Conservation (phyloP, 2,888 invertebrate species). For the Dolichopus griseipennis region DNA sequence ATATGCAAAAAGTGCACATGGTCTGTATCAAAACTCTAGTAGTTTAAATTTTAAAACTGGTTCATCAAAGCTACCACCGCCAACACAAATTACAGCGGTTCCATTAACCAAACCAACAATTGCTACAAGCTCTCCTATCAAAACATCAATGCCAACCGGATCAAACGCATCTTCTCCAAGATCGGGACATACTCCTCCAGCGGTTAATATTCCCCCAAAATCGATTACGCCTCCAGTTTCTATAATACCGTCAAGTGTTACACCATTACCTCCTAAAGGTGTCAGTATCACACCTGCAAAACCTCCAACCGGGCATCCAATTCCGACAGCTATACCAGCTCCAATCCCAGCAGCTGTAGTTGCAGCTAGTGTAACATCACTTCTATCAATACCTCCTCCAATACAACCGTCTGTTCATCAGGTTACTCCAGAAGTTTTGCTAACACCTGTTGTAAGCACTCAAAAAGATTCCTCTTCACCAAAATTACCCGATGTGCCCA, state of each 20-base stretch:
- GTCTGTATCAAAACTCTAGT: slow-evolving; percentile 15
- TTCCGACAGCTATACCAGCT: slow-evolving; percentile 9
- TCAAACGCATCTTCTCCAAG: neutral
- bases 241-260: slow-evolving; percentile 9
- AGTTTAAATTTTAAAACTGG: slow-evolving; percentile 5
- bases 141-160: neutral
- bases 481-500: slow-evolving; percentile 32
- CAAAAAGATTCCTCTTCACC: slow-evolving; percentile 32
- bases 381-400: slow-evolving; percentile 29
- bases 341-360: slow-evolving; percentile 38
- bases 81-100: slow-evolving; percentile 25
- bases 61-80: slow-evolving; percentile 25
- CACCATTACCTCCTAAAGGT: neutral
- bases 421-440: neutral
- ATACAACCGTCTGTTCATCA: neutral
- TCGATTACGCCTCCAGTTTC: slow-evolving; percentile 18
- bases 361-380: slow-evolving; percentile 37
- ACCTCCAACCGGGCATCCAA: neutral
- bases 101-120: slow-evolving; percentile 26
- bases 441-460: slow-evolving; percentile 31
- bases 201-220: slow-evolving; percentile 19
- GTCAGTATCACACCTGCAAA: neutral
- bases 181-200: slow-evolving; percentile 20
- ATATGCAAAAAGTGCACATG: slow-evolving; percentile 19
- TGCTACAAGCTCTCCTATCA: slow-evolving; percentile 16